Percentiles rank a stretch among this genome's conserved stretches.
phyloP scores from a whole-genome alignment of 2,888 invertebrate genomes.

The Tipula helvola region DNA sequence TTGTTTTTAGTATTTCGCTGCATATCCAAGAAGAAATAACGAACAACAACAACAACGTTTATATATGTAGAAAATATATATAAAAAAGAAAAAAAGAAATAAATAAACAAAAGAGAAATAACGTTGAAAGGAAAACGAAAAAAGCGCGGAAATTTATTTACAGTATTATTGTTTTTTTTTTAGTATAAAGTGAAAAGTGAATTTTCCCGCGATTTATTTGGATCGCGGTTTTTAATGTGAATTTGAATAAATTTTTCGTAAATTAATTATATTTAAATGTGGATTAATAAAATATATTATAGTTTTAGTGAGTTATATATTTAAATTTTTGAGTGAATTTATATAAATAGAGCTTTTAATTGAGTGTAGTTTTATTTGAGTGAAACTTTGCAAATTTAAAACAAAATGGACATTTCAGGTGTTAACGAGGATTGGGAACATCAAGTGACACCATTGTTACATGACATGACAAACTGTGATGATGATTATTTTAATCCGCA shows the following conservation, averaged over 20 bases:
- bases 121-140: not conserved
- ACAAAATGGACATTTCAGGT: slow-evolving; percentile 21
- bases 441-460: slow-evolving; percentile 44
- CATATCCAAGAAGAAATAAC: slow-evolving; percentile 8
- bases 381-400: not conserved
- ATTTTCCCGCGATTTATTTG: not conserved
- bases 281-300: slow-evolving; percentile 4
- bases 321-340: not conserved
- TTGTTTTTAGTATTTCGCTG: slow-evolving; percentile 6
- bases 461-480: slow-evolving; percentile 45
- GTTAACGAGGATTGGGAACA: slow-evolving; percentile 44
- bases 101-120: slow-evolving; percentile 5
- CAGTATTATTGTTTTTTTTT: not conserved
- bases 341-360: not conserved
- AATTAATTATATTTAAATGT: not conserved
- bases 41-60: not conserved
- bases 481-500: slow-evolving; percentile 47
- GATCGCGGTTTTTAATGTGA: not conserved
- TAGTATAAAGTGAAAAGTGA: not conserved
- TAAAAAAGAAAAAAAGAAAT: too few species aligned
- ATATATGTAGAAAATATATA: not conserved
- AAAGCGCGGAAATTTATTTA: not conserved
- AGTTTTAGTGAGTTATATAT: not conserved
- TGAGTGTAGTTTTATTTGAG: not conserved
- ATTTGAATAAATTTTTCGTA: not conserved